Conservation (phyloP, 2,797 vertebrate species). For the Sphaeramia orbicularis region DNA sequence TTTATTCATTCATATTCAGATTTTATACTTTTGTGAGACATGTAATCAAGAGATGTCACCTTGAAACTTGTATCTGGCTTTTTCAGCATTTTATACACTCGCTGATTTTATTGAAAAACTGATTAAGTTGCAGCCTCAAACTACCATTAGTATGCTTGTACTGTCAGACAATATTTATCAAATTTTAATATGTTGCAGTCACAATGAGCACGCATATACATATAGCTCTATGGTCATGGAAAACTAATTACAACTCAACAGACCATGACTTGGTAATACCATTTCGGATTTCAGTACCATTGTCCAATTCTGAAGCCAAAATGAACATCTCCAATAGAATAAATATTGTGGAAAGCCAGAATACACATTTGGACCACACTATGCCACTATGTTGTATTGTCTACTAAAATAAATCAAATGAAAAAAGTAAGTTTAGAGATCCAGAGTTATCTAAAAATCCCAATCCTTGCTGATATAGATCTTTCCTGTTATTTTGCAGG, state of each 20-base stretch:
- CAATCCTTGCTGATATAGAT: conserved; percentile 20
- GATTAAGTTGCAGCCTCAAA: background rate
- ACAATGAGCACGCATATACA: background rate
- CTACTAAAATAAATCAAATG: conserved; percentile 1
- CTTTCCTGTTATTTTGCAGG: conserved; percentile 36
- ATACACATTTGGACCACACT: background rate
- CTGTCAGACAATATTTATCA: background rate
- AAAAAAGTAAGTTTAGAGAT: conserved; percentile 37
- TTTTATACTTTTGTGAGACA: background rate
- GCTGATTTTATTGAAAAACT: background rate
- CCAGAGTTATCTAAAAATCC: conserved; percentile 9
- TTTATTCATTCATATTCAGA: background rate
- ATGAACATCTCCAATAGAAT: background rate
- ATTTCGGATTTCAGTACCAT: background rate
- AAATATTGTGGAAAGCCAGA: background rate
- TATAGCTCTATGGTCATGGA: background rate
- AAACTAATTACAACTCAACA: conserved; percentile 12
- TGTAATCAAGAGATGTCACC: background rate
- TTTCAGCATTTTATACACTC: background rate
- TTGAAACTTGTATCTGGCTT: background rate
- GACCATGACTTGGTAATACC: background rate
- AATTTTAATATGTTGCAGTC: background rate
- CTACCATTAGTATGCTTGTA: background rate
- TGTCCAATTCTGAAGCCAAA: background rate
- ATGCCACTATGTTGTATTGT: background rate